A percentile compares a stretch with the other conserved stretches of the same genome.
These are phyloP conservation scores for Trypoxylus dichotomus DNA, from an alignment of 1,140 invertebrate genomes.

Conservation along the genomic window DNA sequence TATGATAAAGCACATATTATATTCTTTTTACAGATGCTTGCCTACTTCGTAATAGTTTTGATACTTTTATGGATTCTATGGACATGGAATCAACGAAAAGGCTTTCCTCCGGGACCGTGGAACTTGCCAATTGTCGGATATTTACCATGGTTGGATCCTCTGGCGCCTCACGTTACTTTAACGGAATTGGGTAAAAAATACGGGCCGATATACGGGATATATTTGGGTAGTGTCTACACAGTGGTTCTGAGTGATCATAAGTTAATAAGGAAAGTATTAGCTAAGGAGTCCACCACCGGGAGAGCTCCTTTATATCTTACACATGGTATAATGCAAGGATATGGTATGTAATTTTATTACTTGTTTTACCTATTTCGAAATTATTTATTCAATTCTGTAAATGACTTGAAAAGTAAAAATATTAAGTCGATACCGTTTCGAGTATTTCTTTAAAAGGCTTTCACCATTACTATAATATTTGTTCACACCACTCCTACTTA, in stretches of 20 bases:
- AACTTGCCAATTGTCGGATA: constrained; percentile 78
- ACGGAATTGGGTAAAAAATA: constrained; percentile 66
- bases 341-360: constrained; percentile 63
- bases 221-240: constrained; percentile 71
- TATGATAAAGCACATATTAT: neutral
- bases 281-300: constrained; percentile 68
- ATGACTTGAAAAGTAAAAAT: too few relatives aligned
- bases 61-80: constrained; percentile 27
- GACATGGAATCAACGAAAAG: constrained; percentile 45
- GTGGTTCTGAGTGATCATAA: constrained; percentile 74
- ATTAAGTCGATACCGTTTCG: too few relatives aligned
- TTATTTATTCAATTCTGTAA: neutral
- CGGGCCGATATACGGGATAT: constrained; percentile 70
- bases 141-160: constrained; percentile 68
- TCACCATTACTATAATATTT: too few relatives aligned
- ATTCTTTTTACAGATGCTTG: constrained; percentile 39
- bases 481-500: too few relatives aligned
- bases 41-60: constrained; percentile 30
- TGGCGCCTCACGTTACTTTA: constrained; percentile 70
- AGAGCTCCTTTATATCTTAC: constrained; percentile 79
- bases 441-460: too few relatives aligned
- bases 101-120: constrained; percentile 74
- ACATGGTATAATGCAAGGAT: constrained; percentile 83
- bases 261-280: constrained; percentile 69
- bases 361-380: neutral